Evolutionary conservation across 2,113 vertebrate genomes (phyloP).

Genomic region (Atlantisia rogersi): DNA sequence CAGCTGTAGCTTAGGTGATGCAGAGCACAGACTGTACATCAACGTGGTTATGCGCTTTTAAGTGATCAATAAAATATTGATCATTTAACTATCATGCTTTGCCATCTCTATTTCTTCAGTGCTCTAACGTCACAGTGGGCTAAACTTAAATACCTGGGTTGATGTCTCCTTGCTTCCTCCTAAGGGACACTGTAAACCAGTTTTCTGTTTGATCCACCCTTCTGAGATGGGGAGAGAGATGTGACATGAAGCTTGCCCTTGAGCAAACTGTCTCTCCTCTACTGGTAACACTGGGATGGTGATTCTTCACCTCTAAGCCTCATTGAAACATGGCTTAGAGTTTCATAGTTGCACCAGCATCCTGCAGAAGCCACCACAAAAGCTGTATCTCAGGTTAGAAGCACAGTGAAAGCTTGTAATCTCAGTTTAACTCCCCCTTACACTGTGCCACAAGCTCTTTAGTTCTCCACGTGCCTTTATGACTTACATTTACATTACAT

Average conservation of each 20-base stretch:
- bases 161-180: background rate
- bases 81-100: background rate
- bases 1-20: background rate
- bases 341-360: background rate
- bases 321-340: background rate
- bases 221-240: background rate
- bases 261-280: background rate
- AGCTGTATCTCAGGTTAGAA: background rate
- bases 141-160: background rate
- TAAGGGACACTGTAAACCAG: background rate
- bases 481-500: background rate
- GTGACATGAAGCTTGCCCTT: background rate
- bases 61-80: slow-evolving; percentile 12
- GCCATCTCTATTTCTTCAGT: background rate
- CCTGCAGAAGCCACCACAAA: background rate
- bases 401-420: background rate
- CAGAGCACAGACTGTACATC: background rate
- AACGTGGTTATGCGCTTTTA: background rate
- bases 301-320: background rate
- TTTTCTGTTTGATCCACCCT: background rate
- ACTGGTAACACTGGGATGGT: background rate
- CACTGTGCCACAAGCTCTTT: background rate
- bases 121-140: background rate
- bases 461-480: background rate
- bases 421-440: background rate